phyloP scores from a whole-genome alignment of 2,888 invertebrate genomes.

The Poecilus cupreus region DNA sequence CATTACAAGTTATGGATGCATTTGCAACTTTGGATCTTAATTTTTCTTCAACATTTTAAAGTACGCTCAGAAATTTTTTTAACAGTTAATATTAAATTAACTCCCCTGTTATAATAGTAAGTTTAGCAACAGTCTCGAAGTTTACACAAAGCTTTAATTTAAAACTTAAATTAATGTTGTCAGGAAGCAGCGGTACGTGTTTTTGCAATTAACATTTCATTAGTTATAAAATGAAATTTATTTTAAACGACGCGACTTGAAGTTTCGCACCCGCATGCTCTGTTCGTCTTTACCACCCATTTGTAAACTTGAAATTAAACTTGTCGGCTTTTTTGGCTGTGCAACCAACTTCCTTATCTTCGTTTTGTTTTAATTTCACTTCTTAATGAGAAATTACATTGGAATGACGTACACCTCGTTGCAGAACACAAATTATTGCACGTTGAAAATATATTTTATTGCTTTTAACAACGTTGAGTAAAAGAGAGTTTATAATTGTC shows the following conservation, averaged over 20 bases:
- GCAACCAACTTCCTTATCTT: constrained; percentile 29
- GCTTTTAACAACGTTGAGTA: no score
- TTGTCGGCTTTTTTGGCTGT: constrained; percentile 35
- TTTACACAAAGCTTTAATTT: constrained; percentile 66
- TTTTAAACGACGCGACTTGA: constrained; percentile 40
- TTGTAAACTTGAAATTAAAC: constrained; percentile 45
- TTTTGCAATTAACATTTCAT: constrained; percentile 65
- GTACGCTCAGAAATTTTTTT: no score
- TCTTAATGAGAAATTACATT: constrained; percentile 38
- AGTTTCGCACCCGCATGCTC: constrained; percentile 4
- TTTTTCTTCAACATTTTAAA: no score
- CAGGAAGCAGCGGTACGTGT: constrained; percentile 62
- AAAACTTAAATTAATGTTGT: constrained; percentile 66
- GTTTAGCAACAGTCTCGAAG: constrained; percentile 51
- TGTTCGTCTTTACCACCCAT: neutral
- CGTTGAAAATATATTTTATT: no score
- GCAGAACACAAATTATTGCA: constrained; percentile 19
- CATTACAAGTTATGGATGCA: neutral
- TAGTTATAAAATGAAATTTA: constrained; percentile 59
- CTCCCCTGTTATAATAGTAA: neutral
- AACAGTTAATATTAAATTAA: no score
- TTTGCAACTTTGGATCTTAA: no score
- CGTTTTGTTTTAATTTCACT: constrained; percentile 32
- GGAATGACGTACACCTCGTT: constrained; percentile 16
- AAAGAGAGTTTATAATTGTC: no score